Conservation (phyloP, 2,113 vertebrate genomes). For the Scomber colias region DNA sequence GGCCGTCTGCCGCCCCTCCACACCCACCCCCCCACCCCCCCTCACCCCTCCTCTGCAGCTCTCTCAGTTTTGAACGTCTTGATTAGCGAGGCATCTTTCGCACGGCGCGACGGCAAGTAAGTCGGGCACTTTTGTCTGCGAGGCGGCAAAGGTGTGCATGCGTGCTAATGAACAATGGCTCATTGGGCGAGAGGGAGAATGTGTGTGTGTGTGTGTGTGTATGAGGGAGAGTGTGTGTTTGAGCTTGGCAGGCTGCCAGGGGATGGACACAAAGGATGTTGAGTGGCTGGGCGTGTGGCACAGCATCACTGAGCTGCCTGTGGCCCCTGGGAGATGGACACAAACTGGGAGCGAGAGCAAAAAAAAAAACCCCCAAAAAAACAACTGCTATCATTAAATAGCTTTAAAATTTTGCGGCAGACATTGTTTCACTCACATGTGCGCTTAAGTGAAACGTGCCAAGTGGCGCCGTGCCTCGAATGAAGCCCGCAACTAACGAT, state of each 20-base stretch:
- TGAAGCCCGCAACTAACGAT: not conserved
- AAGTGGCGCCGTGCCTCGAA: not conserved
- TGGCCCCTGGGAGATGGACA: slow-evolving; percentile 86
- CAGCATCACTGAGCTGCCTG: slow-evolving; percentile 80
- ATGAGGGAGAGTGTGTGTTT: slow-evolving; percentile 71
- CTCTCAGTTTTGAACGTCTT: slow-evolving; percentile 57
- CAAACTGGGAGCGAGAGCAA: slow-evolving; percentile 40
- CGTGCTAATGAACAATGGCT: slow-evolving; percentile 65
- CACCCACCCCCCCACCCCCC: not conserved
- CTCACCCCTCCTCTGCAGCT: slow-evolving; percentile 33
- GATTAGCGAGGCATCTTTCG: slow-evolving; percentile 63
- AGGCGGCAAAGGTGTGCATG: slow-evolving; percentile 59
- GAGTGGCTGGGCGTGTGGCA: slow-evolving; percentile 93
- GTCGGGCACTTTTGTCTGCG: slow-evolving; percentile 41
- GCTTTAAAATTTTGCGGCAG: not conserved
- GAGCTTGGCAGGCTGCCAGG: slow-evolving; percentile 91
- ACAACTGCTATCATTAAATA: slow-evolving; percentile 6
- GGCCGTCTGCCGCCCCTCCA: slow-evolving; percentile 28
- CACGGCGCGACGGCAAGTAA: slow-evolving; percentile 24
- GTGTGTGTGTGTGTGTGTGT: slow-evolving; percentile 46
- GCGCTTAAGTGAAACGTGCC: no score
- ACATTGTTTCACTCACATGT: not conserved
- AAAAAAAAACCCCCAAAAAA: not conserved
- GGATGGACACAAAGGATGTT: slow-evolving; percentile 90
- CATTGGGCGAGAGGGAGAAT: slow-evolving; percentile 40